Percentiles rank a stretch among this genome's conserved stretches.
Conservation (phyloP, 2,797 vertebrate species). For the Epinephelus coioides region DNA sequence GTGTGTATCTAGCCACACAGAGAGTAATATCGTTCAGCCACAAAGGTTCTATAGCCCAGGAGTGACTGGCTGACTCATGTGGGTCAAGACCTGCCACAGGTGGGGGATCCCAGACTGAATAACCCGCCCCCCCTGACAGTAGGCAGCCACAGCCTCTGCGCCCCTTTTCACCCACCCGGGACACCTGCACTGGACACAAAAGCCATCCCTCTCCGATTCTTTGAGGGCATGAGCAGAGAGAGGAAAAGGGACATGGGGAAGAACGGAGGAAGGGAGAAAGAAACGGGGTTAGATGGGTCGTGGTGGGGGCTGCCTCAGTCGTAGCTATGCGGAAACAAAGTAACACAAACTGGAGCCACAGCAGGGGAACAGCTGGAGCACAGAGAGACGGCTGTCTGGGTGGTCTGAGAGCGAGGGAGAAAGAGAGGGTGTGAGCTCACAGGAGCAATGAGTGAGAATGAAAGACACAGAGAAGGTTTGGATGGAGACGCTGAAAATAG, state of each 20-base stretch:
- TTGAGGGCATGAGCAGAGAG: conserved; percentile 66
- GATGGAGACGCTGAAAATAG: conserved; percentile 57
- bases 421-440: conserved; percentile 49
- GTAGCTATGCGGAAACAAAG: conserved; percentile 86
- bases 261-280: conserved; percentile 51
- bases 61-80: conserved; percentile 82
- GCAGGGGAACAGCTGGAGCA: conserved; percentile 88
- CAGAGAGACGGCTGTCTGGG: conserved; percentile 78
- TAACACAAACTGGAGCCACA: conserved; percentile 86
- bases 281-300: conserved; percentile 53
- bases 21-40: conserved; percentile 65
- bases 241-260: conserved; percentile 59
- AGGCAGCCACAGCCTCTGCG: conserved; percentile 66
- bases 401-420: conserved; percentile 71
- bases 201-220: conserved; percentile 76
- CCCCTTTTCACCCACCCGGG: conserved; percentile 80
- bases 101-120: conserved; percentile 82
- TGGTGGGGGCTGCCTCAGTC: conserved; percentile 72
- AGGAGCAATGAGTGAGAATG: conserved; percentile 61
- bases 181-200: conserved; percentile 89
- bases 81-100: conserved; percentile 84
- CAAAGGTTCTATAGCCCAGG: conserved; percentile 72
- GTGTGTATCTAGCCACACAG: conserved; percentile 70
- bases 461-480: conserved; percentile 57
- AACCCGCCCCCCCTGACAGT: conserved; percentile 59